phyloP scores from a whole-genome alignment of 2,888 invertebrate species.

The Netelia melanura region DNA sequence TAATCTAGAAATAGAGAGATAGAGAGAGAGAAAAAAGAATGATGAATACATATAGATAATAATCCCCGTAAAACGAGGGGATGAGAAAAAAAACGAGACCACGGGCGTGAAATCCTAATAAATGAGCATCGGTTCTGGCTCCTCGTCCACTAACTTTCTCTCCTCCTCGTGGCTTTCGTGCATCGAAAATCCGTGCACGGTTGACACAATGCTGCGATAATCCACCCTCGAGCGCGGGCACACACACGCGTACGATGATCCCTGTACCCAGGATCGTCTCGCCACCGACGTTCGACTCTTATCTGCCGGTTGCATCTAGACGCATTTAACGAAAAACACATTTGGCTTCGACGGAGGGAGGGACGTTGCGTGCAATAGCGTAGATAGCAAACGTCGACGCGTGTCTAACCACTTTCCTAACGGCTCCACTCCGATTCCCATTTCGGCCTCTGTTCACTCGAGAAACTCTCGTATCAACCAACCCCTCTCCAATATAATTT shows the following conservation, averaged over 20 bases:
- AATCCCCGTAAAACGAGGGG: constrained; percentile 79
- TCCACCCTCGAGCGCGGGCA: constrained; percentile 66
- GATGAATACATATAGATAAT: constrained; percentile 57
- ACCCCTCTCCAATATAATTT: constrained; percentile 12
- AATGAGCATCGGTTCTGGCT: constrained; percentile 79
- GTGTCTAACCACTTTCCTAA: constrained; percentile 66
- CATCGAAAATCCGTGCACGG: constrained; percentile 36
- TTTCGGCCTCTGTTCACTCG: constrained; percentile 7
- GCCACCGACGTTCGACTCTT: constrained; percentile 67
- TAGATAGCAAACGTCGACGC: constrained; percentile 74
- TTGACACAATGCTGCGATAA: constrained; percentile 70
- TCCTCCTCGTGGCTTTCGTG: constrained; percentile 4
- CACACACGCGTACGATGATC: constrained; percentile 66
- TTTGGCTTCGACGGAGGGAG: constrained; percentile 62
- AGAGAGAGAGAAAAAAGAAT: neutral
- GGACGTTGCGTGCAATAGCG: constrained; percentile 70
- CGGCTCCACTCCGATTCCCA: constrained; percentile 54
- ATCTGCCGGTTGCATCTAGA: constrained; percentile 77
- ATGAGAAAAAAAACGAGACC: constrained; percentile 76
- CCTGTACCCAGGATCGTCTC: constrained; percentile 6
- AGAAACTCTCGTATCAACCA: neutral
- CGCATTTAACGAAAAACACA: constrained; percentile 76
- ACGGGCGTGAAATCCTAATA: constrained; percentile 82
- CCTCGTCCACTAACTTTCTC: constrained; percentile 66
- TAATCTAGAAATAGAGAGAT: constrained; percentile 5